Evolutionary conservation across 2,888 invertebrate species (phyloP).

Genomic region (Diadegma fenestrale): DNA sequence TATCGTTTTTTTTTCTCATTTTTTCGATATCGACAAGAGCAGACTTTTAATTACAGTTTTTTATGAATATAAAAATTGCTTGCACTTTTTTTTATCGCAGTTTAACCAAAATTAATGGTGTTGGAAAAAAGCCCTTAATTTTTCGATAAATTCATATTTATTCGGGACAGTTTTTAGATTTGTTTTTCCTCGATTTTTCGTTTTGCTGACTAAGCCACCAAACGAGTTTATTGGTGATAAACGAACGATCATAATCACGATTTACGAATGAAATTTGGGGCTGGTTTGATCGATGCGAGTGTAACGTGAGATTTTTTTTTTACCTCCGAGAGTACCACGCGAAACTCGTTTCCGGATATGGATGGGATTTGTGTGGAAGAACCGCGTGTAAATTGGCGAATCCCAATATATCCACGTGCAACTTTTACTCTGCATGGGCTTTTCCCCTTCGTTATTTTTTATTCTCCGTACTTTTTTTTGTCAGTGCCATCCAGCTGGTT

Average conservation of each 20-base stretch:
- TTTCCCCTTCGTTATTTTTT: not conserved
- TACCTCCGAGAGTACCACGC: not conserved
- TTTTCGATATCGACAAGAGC: not conserved
- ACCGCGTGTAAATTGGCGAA: slow-evolving; percentile 44
- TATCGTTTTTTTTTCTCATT: not conserved
- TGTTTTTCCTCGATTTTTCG: slow-evolving; percentile 25
- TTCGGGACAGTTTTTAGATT: slow-evolving; percentile 17
- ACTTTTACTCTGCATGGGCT: slow-evolving; percentile 38
- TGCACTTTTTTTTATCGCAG: not conserved
- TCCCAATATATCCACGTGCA: slow-evolving; percentile 52
- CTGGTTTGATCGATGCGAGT: slow-evolving; percentile 68
- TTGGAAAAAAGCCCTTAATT: not conserved
- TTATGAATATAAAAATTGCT: not conserved
- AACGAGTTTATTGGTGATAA: slow-evolving; percentile 45
- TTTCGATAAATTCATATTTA: slow-evolving; percentile 11
- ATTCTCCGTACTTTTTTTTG: slow-evolving; percentile 20
- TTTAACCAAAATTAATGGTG: too few relatives aligned
- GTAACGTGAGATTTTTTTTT: slow-evolving; percentile 59
- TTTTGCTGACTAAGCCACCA: slow-evolving; percentile 22
- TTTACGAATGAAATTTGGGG: slow-evolving; percentile 64
- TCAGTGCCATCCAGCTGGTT: not conserved
- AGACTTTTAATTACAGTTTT: not conserved
- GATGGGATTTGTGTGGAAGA: slow-evolving; percentile 21
- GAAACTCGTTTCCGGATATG: not conserved
- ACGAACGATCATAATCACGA: slow-evolving; percentile 46